Percentiles rank a stretch among this genome's conserved stretches.
Evolutionary conservation across 1,140 invertebrate genomes (phyloP).

Genomic region (Platyscapa corneri): DNA sequence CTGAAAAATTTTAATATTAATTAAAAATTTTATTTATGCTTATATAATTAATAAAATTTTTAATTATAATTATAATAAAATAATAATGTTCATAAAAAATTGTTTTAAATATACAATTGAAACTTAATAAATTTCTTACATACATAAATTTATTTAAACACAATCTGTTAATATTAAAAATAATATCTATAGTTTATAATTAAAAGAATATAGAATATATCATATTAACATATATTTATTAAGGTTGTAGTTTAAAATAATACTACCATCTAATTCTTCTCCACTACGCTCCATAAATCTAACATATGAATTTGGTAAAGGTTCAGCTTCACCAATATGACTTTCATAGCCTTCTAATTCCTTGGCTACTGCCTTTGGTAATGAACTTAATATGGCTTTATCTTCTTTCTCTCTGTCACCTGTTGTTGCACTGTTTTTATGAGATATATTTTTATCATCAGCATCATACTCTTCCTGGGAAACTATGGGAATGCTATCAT

Average conservation of each 20-base stretch:
- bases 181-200: too few relatives aligned
- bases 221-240: neutral
- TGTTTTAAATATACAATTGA: too few relatives aligned
- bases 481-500: constrained; percentile 65
- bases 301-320: constrained; percentile 86
- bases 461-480: constrained; percentile 63
- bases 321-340: constrained; percentile 85
- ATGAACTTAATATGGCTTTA: constrained; percentile 65
- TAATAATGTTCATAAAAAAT: too few relatives aligned
- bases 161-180: neutral
- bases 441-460: constrained; percentile 59
- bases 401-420: constrained; percentile 70
- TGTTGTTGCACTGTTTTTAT: constrained; percentile 55
- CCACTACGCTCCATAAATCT: constrained; percentile 95
- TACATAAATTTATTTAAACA: too few relatives aligned
- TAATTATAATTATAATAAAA: too few relatives aligned
- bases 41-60: too few relatives aligned
- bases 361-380: constrained; percentile 90
- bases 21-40: too few relatives aligned
- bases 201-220: too few relatives aligned
- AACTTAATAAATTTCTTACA: too few relatives aligned
- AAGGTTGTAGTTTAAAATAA: neutral
- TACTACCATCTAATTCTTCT: constrained; percentile 93
- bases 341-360: constrained; percentile 83
- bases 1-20: constrained; percentile 59